Evolutionary conservation across 2,888 invertebrate genomes (phyloP), one percentile per base, ranked within the genome.

Genomic region (Anoplius nigerrimus): DNA sequence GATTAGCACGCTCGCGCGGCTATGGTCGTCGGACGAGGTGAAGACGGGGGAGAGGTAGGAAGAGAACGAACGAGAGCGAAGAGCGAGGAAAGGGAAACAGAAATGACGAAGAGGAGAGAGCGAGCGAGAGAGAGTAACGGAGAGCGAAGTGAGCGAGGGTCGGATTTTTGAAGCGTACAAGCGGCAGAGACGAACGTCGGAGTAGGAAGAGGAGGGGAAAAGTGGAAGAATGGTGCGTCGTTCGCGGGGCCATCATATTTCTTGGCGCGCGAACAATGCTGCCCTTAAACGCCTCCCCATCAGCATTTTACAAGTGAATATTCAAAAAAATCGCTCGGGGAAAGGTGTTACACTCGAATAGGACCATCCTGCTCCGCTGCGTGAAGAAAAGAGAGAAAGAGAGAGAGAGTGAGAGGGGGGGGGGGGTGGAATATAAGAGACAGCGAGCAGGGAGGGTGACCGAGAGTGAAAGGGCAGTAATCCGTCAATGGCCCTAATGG

Each of bases 401-500:
- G n/a, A n/a, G n/a, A n/a, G n/a, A n/a, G n/a, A n/a, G n/a, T n/a
- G n/a, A n/a, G n/a, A 69, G 67, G 55, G 69, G 27, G 64, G 55
- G 67, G 18, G 16, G 21, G 0, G 54, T 56, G 46, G 55, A 48
- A 34, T 34, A 34, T 22, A 34, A 56, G 54, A 53, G 53, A 45
- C 27, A 22, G 27, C 27, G 20, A 34, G 55, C 20, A 46, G 52
- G 18, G 52, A 13, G 60, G 42, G 18, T 43, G 20, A n/a, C 56
- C 58, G 63, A 62, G 59, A 55, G 59, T 61, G 61, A 62, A 61
- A 60, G 59, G 64, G 64, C 64, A 74, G 67, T 83, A 82, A 84
- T 85, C 84, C 82, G 72, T 80, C 78, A 78, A 82, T 79, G 76
- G 78, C 64, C 65, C 69, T 78, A 80, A 79, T 81, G 76, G 79